Base-by-base conservation (phyloP, 2,888 invertebrate genomes). In the Mechanitis mazaeus region DNA sequence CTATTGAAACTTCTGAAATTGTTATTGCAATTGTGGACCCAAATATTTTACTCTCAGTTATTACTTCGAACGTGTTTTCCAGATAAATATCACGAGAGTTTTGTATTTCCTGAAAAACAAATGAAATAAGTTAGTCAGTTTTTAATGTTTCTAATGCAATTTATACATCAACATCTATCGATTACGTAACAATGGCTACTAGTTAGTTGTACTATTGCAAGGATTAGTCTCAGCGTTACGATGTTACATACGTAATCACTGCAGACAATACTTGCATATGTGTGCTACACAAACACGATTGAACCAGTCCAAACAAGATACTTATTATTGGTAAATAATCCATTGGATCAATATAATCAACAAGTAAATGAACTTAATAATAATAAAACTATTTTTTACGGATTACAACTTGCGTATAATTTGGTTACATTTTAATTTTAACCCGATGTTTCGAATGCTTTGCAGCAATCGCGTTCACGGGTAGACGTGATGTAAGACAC, bases 1-100 rank as follows among this genome's bases (percentile, higher is more conserved):
- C 74, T 77, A 77, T 78, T 74, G 78, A 79, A 81, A 82, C 75
- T 82, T 80, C 69, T 75, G 74, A 76, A 81, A 80, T 77, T 78
- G 76, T 84, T 83, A 81, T 84, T 82, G 80, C 78, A 83, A 81
- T 78, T 74, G 74, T 74, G 75, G 73, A 75, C 74, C 73, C 73
- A 69, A 78, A 81, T 82, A 81, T 79, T 79, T 80, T 77, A 76
- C 74, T 69, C 66, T 66, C 68, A 64, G 68, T 68, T 74, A 69
- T 69, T 66, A 64, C 64, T 71, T 69, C 74, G 68, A 68, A 66
- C 71, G 74, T 68, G 47, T 64, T 64, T 64, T 66, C 63, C 61
- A 53, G 64, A 56, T 56, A 64, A 61, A 64, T 60, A 60, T 60
- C 50, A 50, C 38, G 60, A 64, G 12, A 50, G 20, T 5, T 35